phyloP scores from a whole-genome alignment of 1,140 invertebrate species.

The Halotydeus destructor region DNA sequence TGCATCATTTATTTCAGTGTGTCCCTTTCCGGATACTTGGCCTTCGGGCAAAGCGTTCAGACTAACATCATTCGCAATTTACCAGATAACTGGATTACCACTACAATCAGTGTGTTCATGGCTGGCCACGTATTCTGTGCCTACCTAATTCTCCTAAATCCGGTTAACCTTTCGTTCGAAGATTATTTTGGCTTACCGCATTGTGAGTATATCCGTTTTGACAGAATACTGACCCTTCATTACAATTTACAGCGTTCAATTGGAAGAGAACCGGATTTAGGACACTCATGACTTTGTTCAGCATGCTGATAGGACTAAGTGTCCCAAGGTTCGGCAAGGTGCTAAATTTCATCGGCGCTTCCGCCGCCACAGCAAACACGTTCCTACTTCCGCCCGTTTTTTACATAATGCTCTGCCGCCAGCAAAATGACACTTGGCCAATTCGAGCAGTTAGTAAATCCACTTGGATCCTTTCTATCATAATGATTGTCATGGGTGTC shows the following conservation, averaged over 20 bases:
- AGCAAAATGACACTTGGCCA: conserved; percentile 16
- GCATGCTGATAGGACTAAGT: conserved; percentile 52
- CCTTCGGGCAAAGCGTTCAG: conserved; percentile 34
- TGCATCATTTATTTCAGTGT: conserved; percentile 35
- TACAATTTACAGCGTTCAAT: conserved; percentile 45
- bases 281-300: conserved; percentile 41
- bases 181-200: conserved; percentile 38
- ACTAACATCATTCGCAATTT: conserved; percentile 33
- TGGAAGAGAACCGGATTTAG: conserved; percentile 48
- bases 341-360: conserved; percentile 60
- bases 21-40: conserved; percentile 32
- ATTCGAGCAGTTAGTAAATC: conserved; percentile 19
- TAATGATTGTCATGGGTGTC: not conserved
- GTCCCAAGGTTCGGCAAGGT: conserved; percentile 68
- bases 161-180: conserved; percentile 44
- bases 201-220: conserved; percentile 27
- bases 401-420: conserved; percentile 36
- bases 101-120: conserved; percentile 36
- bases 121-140: conserved; percentile 37
- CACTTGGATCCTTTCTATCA: too few species aligned
- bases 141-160: conserved; percentile 41
- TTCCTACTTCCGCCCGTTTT: conserved; percentile 65
- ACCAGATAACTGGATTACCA: conserved; percentile 26
- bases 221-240: not conserved
- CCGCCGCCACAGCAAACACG: conserved; percentile 56